Percentiles rank a stretch among this genome's conserved stretches.
These are phyloP conservation scores for Oikopleura dioica DNA, from an alignment of 23 tunicate genomes.

Conservation along the genomic window DNA sequence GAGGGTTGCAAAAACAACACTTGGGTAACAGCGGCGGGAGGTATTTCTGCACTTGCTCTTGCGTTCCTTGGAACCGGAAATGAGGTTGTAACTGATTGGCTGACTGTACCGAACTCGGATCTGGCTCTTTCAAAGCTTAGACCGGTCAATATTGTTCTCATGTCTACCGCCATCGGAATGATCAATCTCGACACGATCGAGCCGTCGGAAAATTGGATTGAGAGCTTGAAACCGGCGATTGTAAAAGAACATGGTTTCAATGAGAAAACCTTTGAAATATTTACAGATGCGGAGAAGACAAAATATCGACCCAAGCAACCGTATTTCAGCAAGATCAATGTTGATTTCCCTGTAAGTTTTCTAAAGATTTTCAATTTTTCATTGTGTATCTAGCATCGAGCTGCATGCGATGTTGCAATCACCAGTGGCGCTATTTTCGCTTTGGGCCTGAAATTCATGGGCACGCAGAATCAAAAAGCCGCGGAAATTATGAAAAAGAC, in stretches of 20 bases:
- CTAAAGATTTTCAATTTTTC: background rate
- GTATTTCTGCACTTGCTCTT: conserved; percentile 54
- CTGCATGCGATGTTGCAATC: conserved; percentile 37
- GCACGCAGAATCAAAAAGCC: background rate
- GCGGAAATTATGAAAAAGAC: background rate
- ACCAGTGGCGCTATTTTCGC: conserved; percentile 63
- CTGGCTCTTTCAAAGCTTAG: conserved; percentile 36
- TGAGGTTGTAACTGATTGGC: conserved; percentile 74
- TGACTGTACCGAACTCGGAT: conserved; percentile 41
- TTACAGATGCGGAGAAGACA: too few species aligned
- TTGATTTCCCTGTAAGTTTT: too few species aligned
- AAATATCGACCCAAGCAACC: too few species aligned
- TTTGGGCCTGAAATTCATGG: conserved; percentile 41
- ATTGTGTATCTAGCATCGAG: background rate
- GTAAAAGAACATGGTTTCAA: conserved; percentile 7
- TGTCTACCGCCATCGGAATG: conserved; percentile 31
- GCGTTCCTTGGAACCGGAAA: conserved; percentile 69
- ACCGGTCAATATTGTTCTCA: conserved; percentile 59
- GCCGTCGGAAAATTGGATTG: conserved; percentile 45
- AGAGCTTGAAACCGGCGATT: background rate
- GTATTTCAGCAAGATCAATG: conserved; percentile 19
- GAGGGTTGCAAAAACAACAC: conserved; percentile 77
- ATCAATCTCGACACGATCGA: conserved; percentile 41
- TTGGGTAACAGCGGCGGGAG: conserved; percentile 70
- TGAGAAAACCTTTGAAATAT: conserved; percentile 19